Evolutionary conservation across 1,140 invertebrate genomes (phyloP).

Genomic region (Carcinoscorpius rotundicauda): DNA sequence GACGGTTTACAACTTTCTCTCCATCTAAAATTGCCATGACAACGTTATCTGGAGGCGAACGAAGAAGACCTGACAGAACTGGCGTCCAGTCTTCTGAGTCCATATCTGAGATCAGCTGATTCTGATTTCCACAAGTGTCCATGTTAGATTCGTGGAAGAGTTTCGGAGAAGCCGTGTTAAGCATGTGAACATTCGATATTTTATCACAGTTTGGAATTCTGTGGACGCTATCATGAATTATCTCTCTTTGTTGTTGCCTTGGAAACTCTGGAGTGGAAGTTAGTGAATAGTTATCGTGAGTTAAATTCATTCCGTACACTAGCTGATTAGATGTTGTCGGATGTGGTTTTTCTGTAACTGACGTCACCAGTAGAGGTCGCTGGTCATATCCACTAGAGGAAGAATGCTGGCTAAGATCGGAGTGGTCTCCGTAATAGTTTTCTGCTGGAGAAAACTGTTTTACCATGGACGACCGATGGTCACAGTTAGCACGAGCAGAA

Average conservation of each 20-base stretch:
- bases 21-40: constrained; percentile 21
- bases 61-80: constrained; percentile 11
- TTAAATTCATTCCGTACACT: constrained; percentile 3
- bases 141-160: constrained; percentile 5
- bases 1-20: constrained; percentile 17
- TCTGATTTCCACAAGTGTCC: constrained; percentile 6
- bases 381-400: constrained; percentile 21
- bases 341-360: neutral
- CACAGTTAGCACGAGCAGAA: constrained; percentile 2
- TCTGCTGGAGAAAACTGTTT: constrained; percentile 16
- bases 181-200: neutral
- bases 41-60: constrained; percentile 13
- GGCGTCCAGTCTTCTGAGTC: constrained; percentile 10
- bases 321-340: too few relatives aligned
- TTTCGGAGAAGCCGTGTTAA: neutral
- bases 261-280: constrained; percentile 2
- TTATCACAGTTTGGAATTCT: neutral
- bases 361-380: constrained; percentile 14
- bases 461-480: constrained; percentile 4
- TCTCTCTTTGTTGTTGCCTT: neutral
- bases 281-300: constrained; percentile 3
- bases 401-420: constrained; percentile 20
- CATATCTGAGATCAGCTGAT: neutral
- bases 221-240: neutral
- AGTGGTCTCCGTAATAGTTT: constrained; percentile 17